Evolutionary conservation across 2,113 vertebrate genomes (phyloP).

Genomic region (Periophthalmus modestus): DNA sequence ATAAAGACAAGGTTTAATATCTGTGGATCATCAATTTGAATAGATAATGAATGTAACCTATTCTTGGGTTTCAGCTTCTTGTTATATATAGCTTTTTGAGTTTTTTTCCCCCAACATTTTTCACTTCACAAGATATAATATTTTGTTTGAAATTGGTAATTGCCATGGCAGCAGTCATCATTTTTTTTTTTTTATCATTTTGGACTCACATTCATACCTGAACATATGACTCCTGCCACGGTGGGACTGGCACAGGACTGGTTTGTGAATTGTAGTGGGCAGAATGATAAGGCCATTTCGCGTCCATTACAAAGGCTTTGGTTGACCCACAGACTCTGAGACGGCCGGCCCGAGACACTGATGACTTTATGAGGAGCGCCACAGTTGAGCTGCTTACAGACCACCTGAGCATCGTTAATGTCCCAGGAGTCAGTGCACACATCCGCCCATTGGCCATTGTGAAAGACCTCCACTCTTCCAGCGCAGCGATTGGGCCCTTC

Average conservation of each 20-base stretch:
- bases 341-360: neutral
- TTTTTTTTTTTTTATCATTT: too few relatives aligned
- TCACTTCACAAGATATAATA: too few relatives aligned
- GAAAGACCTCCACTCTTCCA: constrained; percentile 60
- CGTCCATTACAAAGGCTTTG: constrained; percentile 50
- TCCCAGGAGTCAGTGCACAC: constrained; percentile 67
- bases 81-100: too few relatives aligned
- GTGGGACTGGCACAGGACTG: constrained; percentile 43
- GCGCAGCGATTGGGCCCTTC: constrained; percentile 38
- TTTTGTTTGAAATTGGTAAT: too few relatives aligned
- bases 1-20: too few relatives aligned
- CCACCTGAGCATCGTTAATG: constrained; percentile 43
- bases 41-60: too few relatives aligned
- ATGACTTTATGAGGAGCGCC: constrained; percentile 32
- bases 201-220: constrained; percentile 41
- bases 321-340: constrained; percentile 11
- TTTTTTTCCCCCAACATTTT: too few relatives aligned
- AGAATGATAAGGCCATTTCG: constrained; percentile 46
- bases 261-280: constrained; percentile 9
- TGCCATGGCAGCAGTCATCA: too few relatives aligned
- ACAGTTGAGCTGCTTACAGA: constrained; percentile 56
- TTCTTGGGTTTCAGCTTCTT: too few relatives aligned
- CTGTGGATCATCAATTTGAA: too few relatives aligned
- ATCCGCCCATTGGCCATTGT: constrained; percentile 55
- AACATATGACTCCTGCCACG: constrained; percentile 33